A percentile compares a stretch with the other conserved stretches of the same genome.
Conservation (phyloP, 2,113 vertebrate species). For the Excalfactoria chinensis region DNA sequence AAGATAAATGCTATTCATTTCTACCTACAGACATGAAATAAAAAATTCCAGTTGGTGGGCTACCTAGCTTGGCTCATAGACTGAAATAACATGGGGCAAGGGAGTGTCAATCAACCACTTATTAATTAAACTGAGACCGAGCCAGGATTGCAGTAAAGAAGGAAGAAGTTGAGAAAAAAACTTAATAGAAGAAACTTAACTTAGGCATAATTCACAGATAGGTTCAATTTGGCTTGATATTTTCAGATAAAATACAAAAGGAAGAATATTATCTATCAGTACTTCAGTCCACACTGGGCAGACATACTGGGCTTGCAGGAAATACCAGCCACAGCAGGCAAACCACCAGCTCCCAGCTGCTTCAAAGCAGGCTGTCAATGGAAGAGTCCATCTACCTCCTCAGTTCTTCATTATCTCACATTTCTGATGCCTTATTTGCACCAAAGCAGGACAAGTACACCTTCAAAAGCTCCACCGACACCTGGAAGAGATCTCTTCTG, state of each 20-base stretch:
- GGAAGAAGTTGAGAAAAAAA: not conserved
- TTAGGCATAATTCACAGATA: not conserved
- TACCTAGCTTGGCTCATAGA: not conserved
- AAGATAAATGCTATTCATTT: not conserved
- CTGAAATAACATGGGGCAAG: not conserved
- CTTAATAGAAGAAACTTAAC: not conserved
- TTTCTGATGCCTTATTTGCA: not conserved
- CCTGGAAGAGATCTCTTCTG: not conserved
- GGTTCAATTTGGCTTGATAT: not conserved
- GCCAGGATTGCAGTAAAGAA: not conserved
- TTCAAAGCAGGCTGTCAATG: not conserved
- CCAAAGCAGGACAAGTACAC: not conserved
- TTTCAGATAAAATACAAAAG: not conserved
- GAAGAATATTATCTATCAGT: not conserved
- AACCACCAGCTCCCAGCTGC: not conserved
- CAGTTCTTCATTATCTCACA: rapidly evolving
- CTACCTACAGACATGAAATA: not conserved
- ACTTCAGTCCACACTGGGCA: rapidly evolving
- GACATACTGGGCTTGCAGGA: not conserved
- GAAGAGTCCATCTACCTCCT: not conserved
- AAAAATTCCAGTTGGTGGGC: not conserved
- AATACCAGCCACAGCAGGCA: not conserved
- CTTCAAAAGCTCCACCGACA: not conserved
- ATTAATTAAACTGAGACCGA: not conserved
- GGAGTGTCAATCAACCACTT: not conserved